phyloP scores from a whole-genome alignment of 2,888 invertebrate species.

The Papilio demoleus region DNA sequence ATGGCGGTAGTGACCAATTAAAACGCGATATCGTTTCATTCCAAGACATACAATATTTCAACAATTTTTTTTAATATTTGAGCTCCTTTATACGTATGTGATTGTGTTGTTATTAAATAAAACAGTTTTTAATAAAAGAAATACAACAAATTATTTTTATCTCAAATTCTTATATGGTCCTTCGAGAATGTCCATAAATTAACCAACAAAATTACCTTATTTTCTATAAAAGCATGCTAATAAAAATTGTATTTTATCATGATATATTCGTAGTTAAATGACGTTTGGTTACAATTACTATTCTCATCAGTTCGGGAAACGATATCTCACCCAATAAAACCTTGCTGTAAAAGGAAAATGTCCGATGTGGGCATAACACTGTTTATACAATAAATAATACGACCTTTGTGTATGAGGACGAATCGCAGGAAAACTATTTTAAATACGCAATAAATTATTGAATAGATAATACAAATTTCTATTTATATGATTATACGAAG shows the following conservation, averaged over 20 bases:
- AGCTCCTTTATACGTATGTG: too few relatives aligned
- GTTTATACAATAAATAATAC: slow-evolving; percentile 28
- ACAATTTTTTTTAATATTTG: too few relatives aligned
- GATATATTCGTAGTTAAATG: neutral
- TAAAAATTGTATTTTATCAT: too few relatives aligned
- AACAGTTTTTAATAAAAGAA: too few relatives aligned
- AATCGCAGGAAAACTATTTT: slow-evolving; percentile 27
- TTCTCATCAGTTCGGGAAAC: slow-evolving; percentile 38
- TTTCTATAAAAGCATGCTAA: too few relatives aligned
- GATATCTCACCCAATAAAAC: slow-evolving; percentile 13
- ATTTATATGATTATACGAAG: neutral
- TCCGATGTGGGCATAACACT: slow-evolving; percentile 35
- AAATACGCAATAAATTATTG: slow-evolving; percentile 25
- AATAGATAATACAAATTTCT: neutral
- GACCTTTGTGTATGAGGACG: slow-evolving; percentile 34
- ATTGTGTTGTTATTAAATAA: too few relatives aligned
- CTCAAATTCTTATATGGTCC: too few relatives aligned
- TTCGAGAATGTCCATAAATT: too few relatives aligned
- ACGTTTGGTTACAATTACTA: slow-evolving; percentile 11
- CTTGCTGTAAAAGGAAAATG: slow-evolving; percentile 39
- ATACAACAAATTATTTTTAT: too few relatives aligned
- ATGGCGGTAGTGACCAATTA: neutral
- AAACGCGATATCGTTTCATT: neutral
- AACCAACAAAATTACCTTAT: too few relatives aligned
- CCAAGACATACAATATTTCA: neutral